phyloP scores from a whole-genome alignment of 2,113 vertebrate genomes.

The Alaudala cheleensis region DNA sequence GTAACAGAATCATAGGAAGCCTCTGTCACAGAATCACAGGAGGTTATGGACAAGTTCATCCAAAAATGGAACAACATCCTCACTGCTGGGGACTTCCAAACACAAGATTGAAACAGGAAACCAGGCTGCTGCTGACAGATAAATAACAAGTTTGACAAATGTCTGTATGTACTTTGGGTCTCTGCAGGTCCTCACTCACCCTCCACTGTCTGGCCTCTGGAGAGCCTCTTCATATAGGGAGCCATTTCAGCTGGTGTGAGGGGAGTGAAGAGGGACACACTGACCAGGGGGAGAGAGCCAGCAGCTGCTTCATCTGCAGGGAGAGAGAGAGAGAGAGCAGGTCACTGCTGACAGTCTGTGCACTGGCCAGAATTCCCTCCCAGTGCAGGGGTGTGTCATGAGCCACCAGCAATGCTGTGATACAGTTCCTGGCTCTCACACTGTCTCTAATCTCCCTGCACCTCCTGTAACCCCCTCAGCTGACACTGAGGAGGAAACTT shows the following conservation, averaged over 20 bases:
- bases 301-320: slow-evolving; percentile 82
- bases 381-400: background rate
- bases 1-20: background rate
- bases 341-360: background rate
- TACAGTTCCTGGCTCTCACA: background rate
- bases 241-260: slow-evolving; percentile 89
- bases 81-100: background rate
- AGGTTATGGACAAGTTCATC: background rate
- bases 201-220: slow-evolving; percentile 88
- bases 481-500: background rate
- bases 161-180: background rate
- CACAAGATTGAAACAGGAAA: background rate
- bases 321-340: background rate
- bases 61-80: background rate
- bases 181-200: slow-evolving; percentile 76
- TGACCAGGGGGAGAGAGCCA: slow-evolving; percentile 89
- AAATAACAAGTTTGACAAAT: background rate
- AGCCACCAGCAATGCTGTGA: background rate
- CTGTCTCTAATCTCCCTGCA: background rate
- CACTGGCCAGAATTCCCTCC: background rate
- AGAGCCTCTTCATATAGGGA: slow-evolving; percentile 89
- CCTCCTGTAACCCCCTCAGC: background rate
- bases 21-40: background rate
- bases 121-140: background rate
- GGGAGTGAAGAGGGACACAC: slow-evolving; percentile 85